Percentiles rank a stretch among this genome's conserved stretches.
Evolutionary conservation across 2,113 vertebrate species (phyloP).

Genomic region (Thalassarche chlororhynchos): DNA sequence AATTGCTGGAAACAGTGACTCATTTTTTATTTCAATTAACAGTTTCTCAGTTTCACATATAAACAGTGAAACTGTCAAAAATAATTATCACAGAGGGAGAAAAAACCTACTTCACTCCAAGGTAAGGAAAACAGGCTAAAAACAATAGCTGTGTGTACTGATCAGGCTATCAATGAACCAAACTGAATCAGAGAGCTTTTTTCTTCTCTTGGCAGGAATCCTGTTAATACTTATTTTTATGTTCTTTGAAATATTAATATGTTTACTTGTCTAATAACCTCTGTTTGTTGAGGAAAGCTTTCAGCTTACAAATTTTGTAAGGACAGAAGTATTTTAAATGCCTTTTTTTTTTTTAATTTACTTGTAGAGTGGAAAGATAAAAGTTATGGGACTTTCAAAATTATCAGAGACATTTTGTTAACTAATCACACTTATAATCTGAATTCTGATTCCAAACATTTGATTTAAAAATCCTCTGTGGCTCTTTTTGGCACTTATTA

Average conservation of each 20-base stretch:
- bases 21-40: slow-evolving; percentile 80
- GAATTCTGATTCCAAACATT: neutral
- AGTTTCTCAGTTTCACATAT: slow-evolving; percentile 78
- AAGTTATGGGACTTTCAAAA: neutral
- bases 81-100: slow-evolving; percentile 72
- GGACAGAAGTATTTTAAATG: neutral
- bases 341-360: neutral
- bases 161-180: neutral
- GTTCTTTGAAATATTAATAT: neutral
- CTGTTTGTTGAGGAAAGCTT: neutral
- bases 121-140: slow-evolving; percentile 53
- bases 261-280: neutral
- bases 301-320: neutral
- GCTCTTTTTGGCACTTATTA: neutral
- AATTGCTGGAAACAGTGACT: slow-evolving; percentile 76
- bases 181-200: neutral
- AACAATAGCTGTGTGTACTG: slow-evolving; percentile 52
- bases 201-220: neutral
- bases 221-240: neutral
- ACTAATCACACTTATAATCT: neutral
- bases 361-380: neutral
- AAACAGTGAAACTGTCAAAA: slow-evolving; percentile 80
- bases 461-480: neutral
- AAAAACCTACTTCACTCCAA: slow-evolving; percentile 45
- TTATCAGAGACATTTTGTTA: neutral